A percentile compares a stretch with the other conserved stretches of the same genome.
These are phyloP conservation scores for Meloidogyne floridensis DNA, from an alignment of 1,140 invertebrate species.

Conservation along the genomic window DNA sequence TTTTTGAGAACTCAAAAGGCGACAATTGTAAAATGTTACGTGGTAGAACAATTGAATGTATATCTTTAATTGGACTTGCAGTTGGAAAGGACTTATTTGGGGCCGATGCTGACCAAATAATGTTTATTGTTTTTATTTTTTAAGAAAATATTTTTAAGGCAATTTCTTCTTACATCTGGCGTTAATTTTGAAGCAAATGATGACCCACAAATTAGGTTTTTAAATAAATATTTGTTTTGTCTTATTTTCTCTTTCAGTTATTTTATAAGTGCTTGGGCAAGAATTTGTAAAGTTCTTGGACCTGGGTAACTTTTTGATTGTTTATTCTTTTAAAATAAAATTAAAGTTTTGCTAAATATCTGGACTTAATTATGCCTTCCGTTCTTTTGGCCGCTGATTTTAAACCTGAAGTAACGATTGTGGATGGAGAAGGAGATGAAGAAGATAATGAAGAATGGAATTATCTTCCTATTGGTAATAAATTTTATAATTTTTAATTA, in stretches of 20 bases:
- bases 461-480: slow-evolving; percentile 92
- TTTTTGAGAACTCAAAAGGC: slow-evolving; percentile 76
- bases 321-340: neutral
- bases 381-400: slow-evolving; percentile 91
- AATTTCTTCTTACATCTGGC: slow-evolving; percentile 87
- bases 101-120: slow-evolving; percentile 86
- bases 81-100: slow-evolving; percentile 94
- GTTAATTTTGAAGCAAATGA: slow-evolving; percentile 73
- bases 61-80: slow-evolving; percentile 94
- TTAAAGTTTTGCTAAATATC: neutral
- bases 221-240: slow-evolving; percentile 70
- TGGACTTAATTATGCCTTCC: slow-evolving; percentile 79
- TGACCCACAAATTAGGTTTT: slow-evolving; percentile 80
- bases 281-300: slow-evolving; percentile 95
- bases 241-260: slow-evolving; percentile 78
- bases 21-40: slow-evolving; percentile 74
- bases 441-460: slow-evolving; percentile 94
- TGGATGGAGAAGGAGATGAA: slow-evolving; percentile 80
- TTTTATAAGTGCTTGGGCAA: slow-evolving; percentile 96
- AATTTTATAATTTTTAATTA: slow-evolving; percentile 53
- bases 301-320: slow-evolving; percentile 75
- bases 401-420: slow-evolving; percentile 92
- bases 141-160: slow-evolving; percentile 73
- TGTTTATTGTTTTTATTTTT: neutral
- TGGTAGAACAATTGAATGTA: slow-evolving; percentile 93